Evolutionary conservation across 2,113 vertebrate genomes (phyloP).

Genomic region (Phalacrocorax brasilianus): DNA sequence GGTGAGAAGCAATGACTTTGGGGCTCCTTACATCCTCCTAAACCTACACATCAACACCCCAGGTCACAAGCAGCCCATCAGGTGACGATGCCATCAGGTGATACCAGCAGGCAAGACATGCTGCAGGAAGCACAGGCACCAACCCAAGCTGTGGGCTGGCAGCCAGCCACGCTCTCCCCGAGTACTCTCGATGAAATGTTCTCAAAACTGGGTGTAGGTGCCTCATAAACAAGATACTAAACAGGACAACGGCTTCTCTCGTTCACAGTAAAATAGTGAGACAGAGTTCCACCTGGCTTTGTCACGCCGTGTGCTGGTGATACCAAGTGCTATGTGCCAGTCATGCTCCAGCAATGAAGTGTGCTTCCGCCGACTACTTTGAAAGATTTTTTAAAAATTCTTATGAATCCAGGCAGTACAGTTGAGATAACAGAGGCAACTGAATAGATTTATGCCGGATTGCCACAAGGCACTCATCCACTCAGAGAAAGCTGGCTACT

Average conservation of each 20-base stretch:
- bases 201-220: neutral
- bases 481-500: neutral
- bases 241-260: neutral
- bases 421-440: neutral
- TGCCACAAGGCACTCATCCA: conserved; percentile 6
- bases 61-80: rapidly evolving
- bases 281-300: neutral
- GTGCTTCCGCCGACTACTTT: neutral
- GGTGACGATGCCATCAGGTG: neutral
- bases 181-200: neutral
- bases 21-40: neutral
- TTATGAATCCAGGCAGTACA: neutral
- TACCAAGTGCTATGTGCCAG: neutral
- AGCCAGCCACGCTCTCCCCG: neutral
- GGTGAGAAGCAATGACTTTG: neutral
- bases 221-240: neutral
- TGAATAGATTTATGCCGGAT: neutral
- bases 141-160: neutral
- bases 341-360: neutral
- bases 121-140: neutral
- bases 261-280: neutral
- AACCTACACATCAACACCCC: neutral
- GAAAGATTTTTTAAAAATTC: neutral
- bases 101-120: neutral
- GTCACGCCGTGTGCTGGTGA: neutral